Evolutionary conservation across 2,888 invertebrate species (phyloP).

Genomic region (Dione vanillae): DNA sequence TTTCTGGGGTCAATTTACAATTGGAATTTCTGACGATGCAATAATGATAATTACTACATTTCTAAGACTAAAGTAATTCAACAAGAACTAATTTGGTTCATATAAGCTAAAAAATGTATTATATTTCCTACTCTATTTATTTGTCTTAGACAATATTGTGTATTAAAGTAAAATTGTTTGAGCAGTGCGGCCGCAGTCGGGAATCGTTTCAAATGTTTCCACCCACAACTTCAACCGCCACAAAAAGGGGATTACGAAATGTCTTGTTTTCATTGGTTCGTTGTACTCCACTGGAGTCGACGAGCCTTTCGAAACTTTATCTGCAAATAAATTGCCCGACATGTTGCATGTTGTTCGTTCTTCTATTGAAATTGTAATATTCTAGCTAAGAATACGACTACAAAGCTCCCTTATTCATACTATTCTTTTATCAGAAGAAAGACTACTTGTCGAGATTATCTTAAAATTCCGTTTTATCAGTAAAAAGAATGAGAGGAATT

Average conservation of each 20-base stretch:
- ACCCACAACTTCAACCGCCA: conserved; percentile 33
- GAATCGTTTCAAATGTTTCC: conserved; percentile 34
- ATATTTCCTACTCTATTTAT: too few species aligned
- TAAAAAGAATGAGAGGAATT: conserved; percentile 45
- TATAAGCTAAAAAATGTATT: too few species aligned
- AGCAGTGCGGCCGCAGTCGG: conserved; percentile 38
- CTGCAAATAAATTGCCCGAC: conserved; percentile 43
- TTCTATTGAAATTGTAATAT: conserved; percentile 27
- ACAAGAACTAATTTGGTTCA: too few species aligned
- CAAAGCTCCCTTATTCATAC: conserved; percentile 27
- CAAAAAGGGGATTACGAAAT: conserved; percentile 48
- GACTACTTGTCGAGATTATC: conserved; percentile 43
- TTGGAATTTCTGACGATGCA: too few species aligned
- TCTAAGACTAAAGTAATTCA: too few species aligned
- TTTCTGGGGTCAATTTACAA: too few species aligned
- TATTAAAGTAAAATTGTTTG: not conserved
- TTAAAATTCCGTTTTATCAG: conserved; percentile 44
- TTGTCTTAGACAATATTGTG: too few species aligned
- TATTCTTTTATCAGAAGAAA: conserved; percentile 30
- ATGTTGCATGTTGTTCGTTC: conserved; percentile 31
- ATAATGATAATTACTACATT: too few species aligned
- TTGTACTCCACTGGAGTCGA: conserved; percentile 60
- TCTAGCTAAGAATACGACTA: conserved; percentile 15
- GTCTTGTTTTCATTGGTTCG: conserved; percentile 70
- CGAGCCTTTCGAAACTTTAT: conserved; percentile 64